Evolutionary conservation across 2,797 vertebrate genomes (phyloP).

Genomic region (Rachycentron canadum): DNA sequence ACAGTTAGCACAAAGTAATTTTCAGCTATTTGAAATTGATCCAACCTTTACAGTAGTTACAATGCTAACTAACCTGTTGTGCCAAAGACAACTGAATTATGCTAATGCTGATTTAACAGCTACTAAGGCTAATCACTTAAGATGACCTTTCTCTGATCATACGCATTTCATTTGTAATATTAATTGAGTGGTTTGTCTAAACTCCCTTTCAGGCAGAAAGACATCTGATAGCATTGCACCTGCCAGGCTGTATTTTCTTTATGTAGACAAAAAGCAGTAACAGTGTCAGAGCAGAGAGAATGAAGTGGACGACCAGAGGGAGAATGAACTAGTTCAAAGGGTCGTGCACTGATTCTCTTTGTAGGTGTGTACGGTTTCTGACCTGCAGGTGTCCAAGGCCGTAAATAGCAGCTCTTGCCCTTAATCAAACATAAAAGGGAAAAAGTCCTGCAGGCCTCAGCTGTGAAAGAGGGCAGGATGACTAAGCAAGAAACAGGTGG

Average conservation of each 20-base stretch:
- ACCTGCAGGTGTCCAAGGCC: conserved; percentile 65
- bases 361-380: conserved; percentile 71
- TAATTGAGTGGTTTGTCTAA: conserved; percentile 59
- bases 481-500: conserved; percentile 33
- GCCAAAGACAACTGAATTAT: conserved; percentile 56
- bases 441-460: conserved; percentile 40
- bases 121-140: conserved; percentile 47
- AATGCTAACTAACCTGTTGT: conserved; percentile 20
- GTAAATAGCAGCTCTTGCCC: conserved; percentile 59
- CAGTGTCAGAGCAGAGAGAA: conserved; percentile 23
- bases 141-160: conserved; percentile 49
- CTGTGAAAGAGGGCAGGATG: conserved; percentile 20
- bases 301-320: conserved; percentile 27
- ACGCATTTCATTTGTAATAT: conserved; percentile 54
- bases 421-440: conserved; percentile 69
- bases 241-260: conserved; percentile 31
- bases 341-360: conserved; percentile 49
- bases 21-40: conserved; percentile 39
- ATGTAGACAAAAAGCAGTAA: conserved; percentile 42
- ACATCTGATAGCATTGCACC: conserved; percentile 64
- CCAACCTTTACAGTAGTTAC: conserved; percentile 29
- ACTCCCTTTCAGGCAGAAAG: conserved; percentile 29
- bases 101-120: conserved; percentile 48
- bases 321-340: conserved; percentile 64
- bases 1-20: conserved; percentile 32